These are phyloP conservation scores for Lysandra bellargus DNA, from an alignment of 2,888 invertebrate species.

Conservation along the genomic window DNA sequence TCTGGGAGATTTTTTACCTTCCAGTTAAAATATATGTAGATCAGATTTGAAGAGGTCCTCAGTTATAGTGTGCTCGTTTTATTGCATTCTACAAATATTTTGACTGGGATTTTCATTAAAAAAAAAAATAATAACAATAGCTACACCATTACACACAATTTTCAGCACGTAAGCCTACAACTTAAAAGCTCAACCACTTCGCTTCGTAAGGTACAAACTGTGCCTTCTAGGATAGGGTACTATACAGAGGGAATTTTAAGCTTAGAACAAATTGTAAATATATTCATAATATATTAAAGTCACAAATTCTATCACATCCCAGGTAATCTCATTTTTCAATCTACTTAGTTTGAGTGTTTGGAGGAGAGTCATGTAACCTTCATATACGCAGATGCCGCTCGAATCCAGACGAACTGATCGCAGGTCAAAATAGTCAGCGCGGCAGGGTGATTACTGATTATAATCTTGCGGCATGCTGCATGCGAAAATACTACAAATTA, in stretches of 20 bases:
- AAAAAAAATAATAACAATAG: not conserved
- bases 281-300: slow-evolving; percentile 41
- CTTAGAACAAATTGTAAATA: slow-evolving; percentile 62
- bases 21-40: not conserved
- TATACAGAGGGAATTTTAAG: slow-evolving; percentile 67
- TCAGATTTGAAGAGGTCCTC: not conserved
- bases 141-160: not conserved
- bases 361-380: not conserved
- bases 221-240: slow-evolving; percentile 64
- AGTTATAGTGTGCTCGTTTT: not conserved
- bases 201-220: slow-evolving; percentile 70
- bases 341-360: not conserved
- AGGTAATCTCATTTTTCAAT: slow-evolving; percentile 31
- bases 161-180: not conserved
- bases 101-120: not conserved
- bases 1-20: not conserved
- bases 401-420: not conserved
- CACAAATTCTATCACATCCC: slow-evolving; percentile 33
- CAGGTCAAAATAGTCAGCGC: not conserved
- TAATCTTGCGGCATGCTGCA: too few species aligned
- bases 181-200: slow-evolving; percentile 39
- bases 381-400: not conserved
- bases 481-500: too few species aligned
- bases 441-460: too few species aligned
- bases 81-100: not conserved